phyloP scores from a whole-genome alignment of 2,888 invertebrate genomes.

The Eupithecia pulchellata region DNA sequence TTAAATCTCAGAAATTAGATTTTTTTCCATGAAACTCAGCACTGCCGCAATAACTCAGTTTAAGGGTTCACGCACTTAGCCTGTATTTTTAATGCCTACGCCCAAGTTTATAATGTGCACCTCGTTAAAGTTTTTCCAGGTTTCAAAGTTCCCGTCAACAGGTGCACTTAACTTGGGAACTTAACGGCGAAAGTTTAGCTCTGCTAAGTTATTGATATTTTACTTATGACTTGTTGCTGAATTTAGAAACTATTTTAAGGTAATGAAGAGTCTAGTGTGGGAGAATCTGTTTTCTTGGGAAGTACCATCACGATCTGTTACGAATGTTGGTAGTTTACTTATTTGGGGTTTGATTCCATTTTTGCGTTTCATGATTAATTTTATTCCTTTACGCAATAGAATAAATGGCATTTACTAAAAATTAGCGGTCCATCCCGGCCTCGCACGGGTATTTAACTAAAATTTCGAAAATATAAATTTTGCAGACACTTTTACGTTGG shows the following conservation, averaged over 20 bases:
- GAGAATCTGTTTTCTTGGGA: neutral
- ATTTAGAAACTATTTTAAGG: neutral
- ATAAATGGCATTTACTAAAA: neutral
- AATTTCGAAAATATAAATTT: too few relatives aligned
- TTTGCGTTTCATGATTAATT: neutral
- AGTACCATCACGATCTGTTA: neutral
- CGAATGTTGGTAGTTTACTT: neutral
- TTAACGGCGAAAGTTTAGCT: constrained; percentile 14
- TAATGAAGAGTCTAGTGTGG: neutral
- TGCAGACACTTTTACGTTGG: too few relatives aligned
- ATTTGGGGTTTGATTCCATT: neutral
- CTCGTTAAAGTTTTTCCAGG: constrained; percentile 25
- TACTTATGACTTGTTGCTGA: neutral
- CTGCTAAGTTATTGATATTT: constrained; percentile 9
- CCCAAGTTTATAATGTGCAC: constrained; percentile 9
- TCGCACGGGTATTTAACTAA: too few relatives aligned
- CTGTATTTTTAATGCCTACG: constrained; percentile 8
- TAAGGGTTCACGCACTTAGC: constrained; percentile 7
- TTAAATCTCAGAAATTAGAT: neutral
- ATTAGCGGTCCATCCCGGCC: too few relatives aligned
- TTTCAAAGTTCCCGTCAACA: constrained; percentile 27
- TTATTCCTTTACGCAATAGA: neutral
- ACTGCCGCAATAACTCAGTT: neutral
- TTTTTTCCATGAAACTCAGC: neutral
- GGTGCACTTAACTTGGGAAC: constrained; percentile 23